Evolutionary conservation across 1,140 invertebrate species (phyloP).

Genomic region (Elymnias hypermnestra): DNA sequence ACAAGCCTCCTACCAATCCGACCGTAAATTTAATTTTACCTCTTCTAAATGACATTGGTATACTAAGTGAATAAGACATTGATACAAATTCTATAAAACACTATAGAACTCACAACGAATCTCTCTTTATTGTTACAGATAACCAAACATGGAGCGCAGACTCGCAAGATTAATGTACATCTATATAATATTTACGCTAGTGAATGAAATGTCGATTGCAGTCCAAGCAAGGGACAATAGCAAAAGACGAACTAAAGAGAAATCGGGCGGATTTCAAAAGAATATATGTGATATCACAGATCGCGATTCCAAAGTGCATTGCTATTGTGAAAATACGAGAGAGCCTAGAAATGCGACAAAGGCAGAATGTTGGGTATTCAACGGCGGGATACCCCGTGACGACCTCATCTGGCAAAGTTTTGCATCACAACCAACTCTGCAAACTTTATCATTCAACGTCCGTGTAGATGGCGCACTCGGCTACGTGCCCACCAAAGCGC

Average conservation of each 20-base stretch:
- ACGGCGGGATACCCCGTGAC: conserved; percentile 77
- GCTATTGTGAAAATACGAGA: conserved; percentile 67
- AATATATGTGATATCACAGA: conserved; percentile 72
- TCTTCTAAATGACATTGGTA: too few species aligned
- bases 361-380: conserved; percentile 81
- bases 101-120: too few species aligned
- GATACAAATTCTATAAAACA: too few species aligned
- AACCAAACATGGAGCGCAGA: conserved; percentile 50
- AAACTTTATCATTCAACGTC: conserved; percentile 82
- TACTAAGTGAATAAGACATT: too few species aligned
- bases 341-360: conserved; percentile 63
- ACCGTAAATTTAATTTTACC: too few species aligned
- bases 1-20: too few species aligned
- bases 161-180: conserved; percentile 54
- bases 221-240: conserved; percentile 58
- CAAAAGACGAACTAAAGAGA: conserved; percentile 61
- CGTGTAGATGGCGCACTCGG: conserved; percentile 79
- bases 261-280: conserved; percentile 56
- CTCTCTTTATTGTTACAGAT: conserved; percentile 63
- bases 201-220: conserved; percentile 61
- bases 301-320: conserved; percentile 68
- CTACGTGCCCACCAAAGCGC: conserved; percentile 82
- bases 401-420: conserved; percentile 84
- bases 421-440: conserved; percentile 81
- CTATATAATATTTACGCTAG: conserved; percentile 54